These are phyloP conservation scores for Fragum whitleyi DNA, from an alignment of 2,888 invertebrate genomes.

Conservation along the genomic window DNA sequence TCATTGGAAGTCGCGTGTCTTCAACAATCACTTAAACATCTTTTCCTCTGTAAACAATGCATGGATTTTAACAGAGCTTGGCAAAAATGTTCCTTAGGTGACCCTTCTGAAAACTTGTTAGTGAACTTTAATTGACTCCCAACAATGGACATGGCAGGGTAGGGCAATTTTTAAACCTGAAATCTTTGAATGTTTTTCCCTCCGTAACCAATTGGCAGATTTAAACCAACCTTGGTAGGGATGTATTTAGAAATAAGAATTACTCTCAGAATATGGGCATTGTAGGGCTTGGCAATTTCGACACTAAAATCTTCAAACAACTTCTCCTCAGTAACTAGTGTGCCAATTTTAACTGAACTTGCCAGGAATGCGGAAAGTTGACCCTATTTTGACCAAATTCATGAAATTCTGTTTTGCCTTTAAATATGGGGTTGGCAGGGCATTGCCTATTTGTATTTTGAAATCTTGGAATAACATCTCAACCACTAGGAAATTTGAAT, in stretches of 20 bases:
- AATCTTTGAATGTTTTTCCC: background rate
- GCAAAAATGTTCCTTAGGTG: constrained; percentile 9
- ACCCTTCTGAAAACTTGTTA: background rate
- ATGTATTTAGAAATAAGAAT: background rate
- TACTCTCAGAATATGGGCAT: too few relatives aligned
- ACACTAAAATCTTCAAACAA: background rate
- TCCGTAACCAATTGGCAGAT: background rate
- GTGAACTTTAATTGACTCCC: background rate
- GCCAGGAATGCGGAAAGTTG: background rate
- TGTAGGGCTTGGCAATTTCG: too few relatives aligned
- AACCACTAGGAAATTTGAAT: too few relatives aligned
- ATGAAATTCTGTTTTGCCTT: too few relatives aligned
- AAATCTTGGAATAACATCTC: too few relatives aligned
- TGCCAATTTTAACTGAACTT: background rate
- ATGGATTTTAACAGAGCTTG: background rate
- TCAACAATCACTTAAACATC: background rate
- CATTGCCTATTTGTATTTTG: too few relatives aligned
- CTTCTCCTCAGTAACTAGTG: background rate
- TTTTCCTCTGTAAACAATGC: background rate
- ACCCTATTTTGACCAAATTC: too few relatives aligned
- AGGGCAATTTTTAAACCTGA: too few relatives aligned
- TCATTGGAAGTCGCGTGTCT: too few relatives aligned
- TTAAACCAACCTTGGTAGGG: background rate
- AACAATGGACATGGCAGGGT: too few relatives aligned
- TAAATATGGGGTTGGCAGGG: too few relatives aligned